phyloP scores from a whole-genome alignment of 2,797 vertebrate species.

The Acomys russatus region DNA sequence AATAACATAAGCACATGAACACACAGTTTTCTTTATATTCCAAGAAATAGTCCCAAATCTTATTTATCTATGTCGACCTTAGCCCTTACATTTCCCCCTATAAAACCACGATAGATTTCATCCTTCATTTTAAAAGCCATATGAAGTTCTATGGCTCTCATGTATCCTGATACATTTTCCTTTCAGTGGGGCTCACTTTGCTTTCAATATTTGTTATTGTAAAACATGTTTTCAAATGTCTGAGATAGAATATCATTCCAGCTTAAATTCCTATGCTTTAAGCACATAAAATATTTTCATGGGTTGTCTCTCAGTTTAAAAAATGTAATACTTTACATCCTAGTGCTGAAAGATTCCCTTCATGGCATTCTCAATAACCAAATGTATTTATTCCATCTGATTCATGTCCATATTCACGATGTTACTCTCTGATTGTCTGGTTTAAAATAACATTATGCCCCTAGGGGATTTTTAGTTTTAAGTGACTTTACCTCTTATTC shows the following conservation, averaged over 20 bases:
- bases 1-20: neutral
- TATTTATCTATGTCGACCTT: neutral
- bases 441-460: neutral
- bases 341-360: neutral
- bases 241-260: neutral
- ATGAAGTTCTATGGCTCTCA: neutral
- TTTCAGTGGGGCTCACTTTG: neutral
- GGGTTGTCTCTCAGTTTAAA: neutral
- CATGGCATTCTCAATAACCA: neutral
- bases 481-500: conserved; percentile 16
- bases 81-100: neutral
- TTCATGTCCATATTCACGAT: neutral
- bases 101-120: neutral
- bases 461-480: neutral
- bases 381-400: neutral
- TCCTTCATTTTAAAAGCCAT: neutral
- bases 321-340: neutral
- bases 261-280: neutral
- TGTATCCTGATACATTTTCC: neutral
- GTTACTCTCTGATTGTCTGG: neutral
- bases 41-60: neutral
- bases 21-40: neutral
- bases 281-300: neutral
- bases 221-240: conserved; percentile 2
- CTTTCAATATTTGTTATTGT: conserved; percentile 12